Percentiles rank a stretch among this genome's conserved stretches.
Conservation (phyloP, 2,797 vertebrate species). For the Molossus alvarezi region DNA sequence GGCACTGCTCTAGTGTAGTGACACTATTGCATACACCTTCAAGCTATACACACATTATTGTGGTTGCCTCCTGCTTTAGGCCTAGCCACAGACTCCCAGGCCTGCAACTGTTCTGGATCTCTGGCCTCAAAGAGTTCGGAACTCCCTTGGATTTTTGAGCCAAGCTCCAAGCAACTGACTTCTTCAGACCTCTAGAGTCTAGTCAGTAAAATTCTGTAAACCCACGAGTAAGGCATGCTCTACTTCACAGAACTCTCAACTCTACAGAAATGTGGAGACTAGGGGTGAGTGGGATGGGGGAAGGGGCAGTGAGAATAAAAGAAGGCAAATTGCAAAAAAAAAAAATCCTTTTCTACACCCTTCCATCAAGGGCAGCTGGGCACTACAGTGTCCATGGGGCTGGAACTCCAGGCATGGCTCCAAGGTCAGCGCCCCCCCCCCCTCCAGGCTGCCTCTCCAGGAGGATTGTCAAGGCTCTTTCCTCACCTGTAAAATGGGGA, state of each 20-base stretch:
- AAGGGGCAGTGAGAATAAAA: not conserved
- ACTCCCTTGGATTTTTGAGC: not conserved
- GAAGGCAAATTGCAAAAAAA: too few relatives aligned
- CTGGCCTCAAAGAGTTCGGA: not conserved
- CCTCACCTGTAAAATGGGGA: not conserved
- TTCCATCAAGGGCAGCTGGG: not conserved
- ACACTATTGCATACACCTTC: slow-evolving; percentile 92
- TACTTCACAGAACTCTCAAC: slow-evolving; percentile 45
- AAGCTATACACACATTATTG: slow-evolving; percentile 52
- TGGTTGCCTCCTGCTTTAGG: not conserved
- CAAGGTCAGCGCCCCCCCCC: not conserved
- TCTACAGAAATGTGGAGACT: not conserved
- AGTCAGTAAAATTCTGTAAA: slow-evolving; percentile 35
- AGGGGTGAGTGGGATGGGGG: not conserved
- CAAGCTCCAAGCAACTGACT: not conserved
- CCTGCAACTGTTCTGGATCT: not conserved
- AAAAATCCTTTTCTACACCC: not conserved
- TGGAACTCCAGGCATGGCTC: not conserved
- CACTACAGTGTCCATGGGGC: not conserved
- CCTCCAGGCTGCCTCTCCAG: not conserved
- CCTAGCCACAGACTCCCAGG: not conserved
- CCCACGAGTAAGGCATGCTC: slow-evolving; percentile 3
- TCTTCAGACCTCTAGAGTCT: not conserved
- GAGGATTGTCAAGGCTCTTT: not conserved
- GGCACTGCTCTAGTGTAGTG: slow-evolving; percentile 93